These are phyloP conservation scores for Bovichtus diacanthus DNA, from an alignment of 2,797 vertebrate species.

Conservation along the genomic window DNA sequence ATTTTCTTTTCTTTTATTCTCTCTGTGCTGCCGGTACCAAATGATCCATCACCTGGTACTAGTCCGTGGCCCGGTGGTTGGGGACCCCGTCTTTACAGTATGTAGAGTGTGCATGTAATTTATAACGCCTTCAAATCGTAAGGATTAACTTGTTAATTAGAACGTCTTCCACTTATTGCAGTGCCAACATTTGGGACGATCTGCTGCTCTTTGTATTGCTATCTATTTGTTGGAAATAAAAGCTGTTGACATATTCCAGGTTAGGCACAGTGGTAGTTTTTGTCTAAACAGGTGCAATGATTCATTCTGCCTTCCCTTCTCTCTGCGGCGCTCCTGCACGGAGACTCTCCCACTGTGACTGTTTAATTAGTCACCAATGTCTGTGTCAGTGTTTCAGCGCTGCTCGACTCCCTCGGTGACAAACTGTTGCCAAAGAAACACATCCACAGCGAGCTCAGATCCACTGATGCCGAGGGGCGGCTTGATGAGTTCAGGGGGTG, in stretches of 20 bases:
- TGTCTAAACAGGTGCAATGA: slow-evolving; percentile 81
- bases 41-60: too few species aligned
- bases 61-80: too few species aligned
- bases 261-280: slow-evolving; percentile 72
- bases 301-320: slow-evolving; percentile 67
- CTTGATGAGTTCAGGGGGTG: slow-evolving; percentile 72
- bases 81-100: too few species aligned
- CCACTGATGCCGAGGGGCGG: slow-evolving; percentile 67
- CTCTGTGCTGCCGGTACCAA: too few species aligned
- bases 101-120: not conserved
- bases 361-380: slow-evolving; percentile 84
- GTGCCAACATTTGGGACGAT: slow-evolving; percentile 56
- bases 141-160: slow-evolving; percentile 52
- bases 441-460: slow-evolving; percentile 60
- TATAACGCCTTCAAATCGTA: not conserved
- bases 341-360: slow-evolving; percentile 79
- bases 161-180: slow-evolving; percentile 38
- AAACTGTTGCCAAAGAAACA: slow-evolving; percentile 78
- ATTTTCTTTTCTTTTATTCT: too few species aligned
- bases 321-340: slow-evolving; percentile 60
- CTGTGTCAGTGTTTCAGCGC: slow-evolving; percentile 69
- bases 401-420: slow-evolving; percentile 71
- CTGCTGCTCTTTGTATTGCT: slow-evolving; percentile 67
- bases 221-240: slow-evolving; percentile 71
- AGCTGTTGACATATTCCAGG: slow-evolving; percentile 78